Conservation (phyloP, 2,113 vertebrate species). For the Centropus bengalensis region DNA sequence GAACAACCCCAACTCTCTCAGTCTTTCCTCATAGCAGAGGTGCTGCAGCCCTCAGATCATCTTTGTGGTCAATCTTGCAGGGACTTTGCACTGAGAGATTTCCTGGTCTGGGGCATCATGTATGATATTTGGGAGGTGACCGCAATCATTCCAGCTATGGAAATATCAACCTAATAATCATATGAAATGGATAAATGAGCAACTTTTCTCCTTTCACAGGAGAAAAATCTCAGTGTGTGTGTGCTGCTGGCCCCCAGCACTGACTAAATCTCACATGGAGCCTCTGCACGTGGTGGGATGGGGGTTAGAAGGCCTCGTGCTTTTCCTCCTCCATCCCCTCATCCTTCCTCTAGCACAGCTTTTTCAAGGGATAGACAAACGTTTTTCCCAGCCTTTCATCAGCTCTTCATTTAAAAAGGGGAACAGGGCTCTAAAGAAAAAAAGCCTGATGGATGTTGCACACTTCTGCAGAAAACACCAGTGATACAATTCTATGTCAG, state of each 20-base stretch:
- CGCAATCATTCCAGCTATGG: background rate
- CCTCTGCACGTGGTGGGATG: background rate
- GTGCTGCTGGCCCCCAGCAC: background rate
- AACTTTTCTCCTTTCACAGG: background rate
- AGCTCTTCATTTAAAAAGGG: background rate
- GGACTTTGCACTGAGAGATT: accelerated
- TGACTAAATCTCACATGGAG: accelerated
- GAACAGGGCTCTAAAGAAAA: background rate
- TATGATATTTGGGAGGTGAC: background rate
- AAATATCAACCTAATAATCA: background rate
- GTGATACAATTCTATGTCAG: background rate
- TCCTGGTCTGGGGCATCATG: background rate
- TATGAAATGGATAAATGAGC: background rate
- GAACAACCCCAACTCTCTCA: too few species aligned
- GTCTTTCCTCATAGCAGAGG: too few species aligned
- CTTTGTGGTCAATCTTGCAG: too few species aligned
- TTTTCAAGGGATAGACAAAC: background rate
- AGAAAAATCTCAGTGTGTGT: background rate
- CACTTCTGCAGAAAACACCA: background rate
- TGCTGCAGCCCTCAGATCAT: too few species aligned
- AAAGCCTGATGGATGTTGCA: background rate
- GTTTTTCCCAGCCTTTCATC: background rate
- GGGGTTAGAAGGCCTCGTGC: background rate
- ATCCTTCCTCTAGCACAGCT: background rate
- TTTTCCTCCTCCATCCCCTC: background rate